A percentile compares a stretch with the other conserved stretches of the same genome.
These are phyloP conservation scores for Chloroceryle amazona DNA, from an alignment of 2,797 vertebrate species.

Conservation along the genomic window DNA sequence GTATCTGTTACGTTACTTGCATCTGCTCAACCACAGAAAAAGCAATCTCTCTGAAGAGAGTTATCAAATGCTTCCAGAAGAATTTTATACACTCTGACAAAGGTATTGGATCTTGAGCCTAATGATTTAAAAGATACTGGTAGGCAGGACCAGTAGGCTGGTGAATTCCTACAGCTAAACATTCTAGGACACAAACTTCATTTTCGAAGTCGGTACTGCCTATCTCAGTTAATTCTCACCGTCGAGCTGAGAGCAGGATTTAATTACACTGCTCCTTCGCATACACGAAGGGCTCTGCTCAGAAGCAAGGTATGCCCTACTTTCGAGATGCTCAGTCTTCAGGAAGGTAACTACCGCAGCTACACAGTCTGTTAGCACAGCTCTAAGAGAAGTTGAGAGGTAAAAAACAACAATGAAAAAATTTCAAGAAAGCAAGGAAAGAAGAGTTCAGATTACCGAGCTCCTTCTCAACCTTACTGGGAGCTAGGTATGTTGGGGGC, in stretches of 20 bases:
- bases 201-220: background rate
- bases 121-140: background rate
- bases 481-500: background rate
- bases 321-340: background rate
- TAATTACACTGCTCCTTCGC: background rate
- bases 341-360: background rate
- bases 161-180: background rate
- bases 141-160: background rate
- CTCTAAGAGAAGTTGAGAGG: background rate
- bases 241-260: accelerated
- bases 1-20: background rate
- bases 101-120: background rate
- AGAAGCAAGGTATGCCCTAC: background rate
- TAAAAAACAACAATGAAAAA: background rate
- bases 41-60: background rate
- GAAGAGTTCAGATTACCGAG: background rate
- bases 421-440: background rate
- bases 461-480: background rate
- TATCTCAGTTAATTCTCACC: background rate
- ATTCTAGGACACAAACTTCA: background rate
- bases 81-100: accelerated
- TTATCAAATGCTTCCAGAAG: background rate
- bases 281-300: background rate
- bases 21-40: background rate
- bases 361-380: background rate